Conservation (phyloP, 1,140 invertebrate genomes). For the Heliconius himera region DNA sequence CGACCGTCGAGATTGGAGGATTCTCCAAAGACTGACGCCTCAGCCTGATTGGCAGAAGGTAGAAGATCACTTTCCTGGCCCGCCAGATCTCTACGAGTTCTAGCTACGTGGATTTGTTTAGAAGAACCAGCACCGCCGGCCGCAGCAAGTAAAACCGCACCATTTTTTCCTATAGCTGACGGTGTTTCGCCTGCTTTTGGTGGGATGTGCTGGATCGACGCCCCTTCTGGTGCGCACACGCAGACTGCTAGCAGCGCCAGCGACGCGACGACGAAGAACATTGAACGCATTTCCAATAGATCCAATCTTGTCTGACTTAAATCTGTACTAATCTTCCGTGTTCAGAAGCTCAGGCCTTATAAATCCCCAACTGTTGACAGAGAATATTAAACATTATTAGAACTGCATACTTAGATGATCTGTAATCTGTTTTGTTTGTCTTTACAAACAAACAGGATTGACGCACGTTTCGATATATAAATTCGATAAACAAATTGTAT, state of each 20-base stretch:
- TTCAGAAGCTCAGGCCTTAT: conserved; percentile 47
- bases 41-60: conserved; percentile 59
- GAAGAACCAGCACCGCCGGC: conserved; percentile 59
- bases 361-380: conserved; percentile 53
- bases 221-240: conserved; percentile 63
- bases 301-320: conserved; percentile 66
- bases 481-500: conserved; percentile 51
- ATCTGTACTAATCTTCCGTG: conserved; percentile 39
- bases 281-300: conserved; percentile 68
- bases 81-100: conserved; percentile 55
- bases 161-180: conserved; percentile 71
- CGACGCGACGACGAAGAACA: conserved; percentile 68
- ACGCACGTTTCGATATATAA: conserved; percentile 59
- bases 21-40: conserved; percentile 63
- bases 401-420: conserved; percentile 57
- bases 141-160: conserved; percentile 69
- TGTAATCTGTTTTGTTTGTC: conserved; percentile 47
- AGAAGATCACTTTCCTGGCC: conserved; percentile 70
- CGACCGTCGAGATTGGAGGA: conserved; percentile 56
- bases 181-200: conserved; percentile 67
- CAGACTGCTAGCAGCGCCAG: conserved; percentile 66
- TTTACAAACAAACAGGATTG: conserved; percentile 47
- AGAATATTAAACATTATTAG: conserved; percentile 64
- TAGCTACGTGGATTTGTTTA: conserved; percentile 44
- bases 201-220: conserved; percentile 71